Evolutionary conservation across 2,797 vertebrate genomes (phyloP), one percentile per base, ranked within the genome.

Genomic region (Cirrhinus molitorella): DNA sequence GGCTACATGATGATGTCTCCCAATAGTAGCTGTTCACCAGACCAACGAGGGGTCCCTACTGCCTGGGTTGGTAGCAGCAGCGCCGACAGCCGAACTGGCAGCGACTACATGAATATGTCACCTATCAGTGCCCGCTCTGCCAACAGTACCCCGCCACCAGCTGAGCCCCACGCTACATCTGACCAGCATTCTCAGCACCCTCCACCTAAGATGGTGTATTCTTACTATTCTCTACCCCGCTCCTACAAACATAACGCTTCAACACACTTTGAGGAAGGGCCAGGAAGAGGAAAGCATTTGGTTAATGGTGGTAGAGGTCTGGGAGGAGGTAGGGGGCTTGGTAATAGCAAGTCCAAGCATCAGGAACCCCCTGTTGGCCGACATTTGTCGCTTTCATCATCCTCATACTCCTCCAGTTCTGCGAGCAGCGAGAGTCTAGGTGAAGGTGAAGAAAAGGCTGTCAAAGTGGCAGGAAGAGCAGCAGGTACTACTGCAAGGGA

Each of bases 71-170:
- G 92, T 84, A 93, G 91, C 10, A 91, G 94, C 34, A 95, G 91
- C 63, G 93, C 93, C 4, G 95, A 96, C 75, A 93, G 92, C 83
- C 88, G 92, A 59, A 90, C 92, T 8, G 92, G 91, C 74, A 93
- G 94, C 12, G 96, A 97, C 87, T 97, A 97, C 37, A 93, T 97
- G 95, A 96, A 95, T 89, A 97, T 96, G 96, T 97, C 95, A 23
- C 95, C 96, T 6, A 93, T 95, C 80, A 95, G 93, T 14, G 86
- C 93, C 23, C 93, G 89, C 4, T 94, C 93, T 21, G 93, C 93
- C 63, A 94, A 91, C 9, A 93, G 91, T 34, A 94, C 90, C 37
- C 91, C 93, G 9, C 94, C 94, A 16, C 91, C 91, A 71, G 83
- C 89, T 57, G 80, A 92, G 14, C 85, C 88, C 73, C 61, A 83